Evolutionary conservation across 2,888 invertebrate species (phyloP), one percentile per base, ranked within the genome.

Genomic region (Himalopsyche tibetana): DNA sequence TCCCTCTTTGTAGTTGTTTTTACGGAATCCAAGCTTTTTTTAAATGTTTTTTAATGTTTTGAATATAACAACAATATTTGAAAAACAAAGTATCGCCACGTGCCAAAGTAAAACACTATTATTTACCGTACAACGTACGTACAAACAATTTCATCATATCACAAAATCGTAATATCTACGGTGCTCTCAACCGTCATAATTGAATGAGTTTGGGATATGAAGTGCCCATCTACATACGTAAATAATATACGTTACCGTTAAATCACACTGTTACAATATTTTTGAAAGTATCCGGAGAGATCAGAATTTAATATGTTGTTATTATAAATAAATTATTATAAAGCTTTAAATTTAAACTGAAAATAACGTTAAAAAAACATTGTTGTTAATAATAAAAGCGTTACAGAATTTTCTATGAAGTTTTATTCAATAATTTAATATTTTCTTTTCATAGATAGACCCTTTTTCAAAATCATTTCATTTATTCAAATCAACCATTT

Each of bases 171-270:
- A 63, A 63, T 63, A 63, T 81, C 81, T 28, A 51, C 45, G 42
- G 19, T 81, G 81, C n/a, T 42, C n/a, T 82, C 82, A 82, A 63
- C 82, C 82, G 56, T 82, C 36, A 56, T 82, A 82, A 82, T 82
- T 56, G 82, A 82, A 82, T 63, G 82, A 56, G 82, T 56, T 81
- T 45, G 45, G 51, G 63, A 63, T 63, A 15, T 63, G 63, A 28
- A 63, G 63, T 63, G 63, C 63, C 63, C 19, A 63, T 63, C 63
- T 63, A 19, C 63, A 63, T 63, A 19, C 28, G 63, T 5, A 56
- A 55, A 17, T 17, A 63, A 80, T 80, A n/a, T 51, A 63, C 28
- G 63, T 19, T 63, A 63, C 28, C n/a, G 63, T 19, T 28, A 19
- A 63, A 63, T n/a, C 28, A 5, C 28, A 15, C 19, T 19, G 28